These are phyloP conservation scores for Thalassoma bifasciatum DNA, from an alignment of 2,113 vertebrate species.

Conservation along the genomic window DNA sequence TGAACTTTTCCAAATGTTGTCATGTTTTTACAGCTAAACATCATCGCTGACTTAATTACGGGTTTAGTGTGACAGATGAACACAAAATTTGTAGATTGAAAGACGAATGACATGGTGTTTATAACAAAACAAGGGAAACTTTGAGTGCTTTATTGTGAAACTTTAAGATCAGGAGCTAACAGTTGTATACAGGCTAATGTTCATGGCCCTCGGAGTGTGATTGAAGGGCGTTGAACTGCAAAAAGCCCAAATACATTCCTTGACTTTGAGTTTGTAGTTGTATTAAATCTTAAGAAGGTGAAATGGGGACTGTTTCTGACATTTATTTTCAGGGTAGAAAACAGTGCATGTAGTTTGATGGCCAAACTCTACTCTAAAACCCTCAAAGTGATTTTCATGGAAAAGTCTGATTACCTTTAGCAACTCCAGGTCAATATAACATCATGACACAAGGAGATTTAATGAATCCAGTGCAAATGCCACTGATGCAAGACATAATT, in stretches of 20 bases:
- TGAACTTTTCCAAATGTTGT: no score
- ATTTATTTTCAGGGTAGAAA: not conserved
- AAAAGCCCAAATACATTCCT: not conserved
- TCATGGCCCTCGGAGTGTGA: no score
- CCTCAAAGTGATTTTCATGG: not conserved
- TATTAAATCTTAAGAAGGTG: no score
- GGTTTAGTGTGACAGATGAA: no score
- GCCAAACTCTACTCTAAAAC: not conserved
- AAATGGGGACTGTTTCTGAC: not conserved
- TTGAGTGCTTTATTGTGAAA: no score
- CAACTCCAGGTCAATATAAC: not conserved
- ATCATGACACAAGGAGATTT: not conserved
- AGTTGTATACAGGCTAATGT: no score
- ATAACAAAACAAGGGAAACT: no score
- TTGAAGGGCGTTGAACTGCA: not conserved
- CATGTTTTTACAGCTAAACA: no score
- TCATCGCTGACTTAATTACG: no score
- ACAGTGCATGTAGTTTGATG: not conserved
- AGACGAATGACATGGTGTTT: no score
- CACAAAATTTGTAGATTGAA: no score
- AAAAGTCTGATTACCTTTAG: not conserved
- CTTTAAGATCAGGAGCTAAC: no score
- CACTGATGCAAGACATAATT: conserved; percentile 12
- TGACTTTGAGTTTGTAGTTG: not conserved
- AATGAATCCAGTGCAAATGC: conserved; percentile 4